Evolutionary conservation across 2,113 vertebrate species (phyloP).

Genomic region (Daubentonia madagascariensis): DNA sequence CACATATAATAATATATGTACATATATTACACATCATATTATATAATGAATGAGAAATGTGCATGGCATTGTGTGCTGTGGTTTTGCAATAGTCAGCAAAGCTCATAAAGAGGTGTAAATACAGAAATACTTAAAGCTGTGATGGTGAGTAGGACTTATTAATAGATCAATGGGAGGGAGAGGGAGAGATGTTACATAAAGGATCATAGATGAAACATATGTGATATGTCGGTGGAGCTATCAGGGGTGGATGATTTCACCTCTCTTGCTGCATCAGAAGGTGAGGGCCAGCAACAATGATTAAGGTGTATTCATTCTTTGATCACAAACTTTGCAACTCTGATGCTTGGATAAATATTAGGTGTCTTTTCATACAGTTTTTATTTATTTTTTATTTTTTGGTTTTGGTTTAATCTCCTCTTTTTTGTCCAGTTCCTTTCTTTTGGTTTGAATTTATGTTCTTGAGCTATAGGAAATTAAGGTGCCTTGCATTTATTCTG

Average conservation of each 20-base stretch:
- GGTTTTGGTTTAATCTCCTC: neutral
- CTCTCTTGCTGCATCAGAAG: neutral
- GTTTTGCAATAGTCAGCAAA: neutral
- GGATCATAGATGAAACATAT: neutral
- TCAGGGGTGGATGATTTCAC: neutral
- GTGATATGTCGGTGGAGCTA: fast-evolving
- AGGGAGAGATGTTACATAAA: neutral
- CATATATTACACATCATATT: neutral
- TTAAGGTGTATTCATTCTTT: neutral
- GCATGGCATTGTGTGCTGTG: neutral
- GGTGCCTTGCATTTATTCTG: neutral
- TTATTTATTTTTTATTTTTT: neutral
- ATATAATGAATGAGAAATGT: neutral
- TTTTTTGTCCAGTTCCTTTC: neutral
- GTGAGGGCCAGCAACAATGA: neutral
- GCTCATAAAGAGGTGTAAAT: neutral
- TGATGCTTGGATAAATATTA: neutral
- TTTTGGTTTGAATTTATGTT: neutral
- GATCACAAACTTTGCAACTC: neutral
- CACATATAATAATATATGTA: neutral
- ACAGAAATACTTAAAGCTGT: neutral
- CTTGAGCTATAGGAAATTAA: neutral
- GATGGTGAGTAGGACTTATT: neutral
- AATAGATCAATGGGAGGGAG: neutral
- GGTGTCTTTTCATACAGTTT: neutral